Evolutionary conservation across 2,113 vertebrate genomes (phyloP).

Genomic region (Oreotrochilus melanogaster): DNA sequence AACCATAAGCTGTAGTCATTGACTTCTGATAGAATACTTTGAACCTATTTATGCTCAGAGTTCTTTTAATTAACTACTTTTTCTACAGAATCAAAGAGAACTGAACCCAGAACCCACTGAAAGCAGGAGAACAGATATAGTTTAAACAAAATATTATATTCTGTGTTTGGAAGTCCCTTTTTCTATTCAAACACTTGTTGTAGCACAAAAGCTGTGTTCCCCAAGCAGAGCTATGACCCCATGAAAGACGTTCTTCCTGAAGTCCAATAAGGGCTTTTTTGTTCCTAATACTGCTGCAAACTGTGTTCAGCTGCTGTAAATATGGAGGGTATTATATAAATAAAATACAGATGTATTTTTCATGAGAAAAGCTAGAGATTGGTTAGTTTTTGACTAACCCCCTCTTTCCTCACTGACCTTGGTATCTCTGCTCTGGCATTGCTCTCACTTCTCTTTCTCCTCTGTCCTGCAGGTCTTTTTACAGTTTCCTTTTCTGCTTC

Average conservation of each 20-base stretch:
- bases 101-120: neutral
- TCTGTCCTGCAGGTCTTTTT: too few species aligned
- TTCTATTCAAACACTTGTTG: neutral
- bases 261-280: neutral
- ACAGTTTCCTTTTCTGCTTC: too few species aligned
- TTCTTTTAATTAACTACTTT: conserved; percentile 50
- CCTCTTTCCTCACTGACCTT: too few species aligned
- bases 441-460: too few species aligned
- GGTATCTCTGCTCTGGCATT: too few species aligned
- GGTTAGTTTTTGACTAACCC: too few species aligned
- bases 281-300: neutral
- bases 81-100: conserved; percentile 4
- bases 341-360: neutral
- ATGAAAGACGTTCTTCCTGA: neutral
- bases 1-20: conserved; percentile 23
- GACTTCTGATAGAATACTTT: conserved; percentile 46
- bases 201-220: neutral
- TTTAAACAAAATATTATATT: neutral
- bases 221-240: neutral
- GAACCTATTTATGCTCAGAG: conserved; percentile 2
- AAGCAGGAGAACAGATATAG: neutral
- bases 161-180: neutral
- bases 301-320: neutral
- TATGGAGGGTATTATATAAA: neutral
- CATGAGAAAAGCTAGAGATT: neutral